These are phyloP conservation scores for Metalampra italica DNA, from an alignment of 2,888 invertebrate species.

Conservation along the genomic window DNA sequence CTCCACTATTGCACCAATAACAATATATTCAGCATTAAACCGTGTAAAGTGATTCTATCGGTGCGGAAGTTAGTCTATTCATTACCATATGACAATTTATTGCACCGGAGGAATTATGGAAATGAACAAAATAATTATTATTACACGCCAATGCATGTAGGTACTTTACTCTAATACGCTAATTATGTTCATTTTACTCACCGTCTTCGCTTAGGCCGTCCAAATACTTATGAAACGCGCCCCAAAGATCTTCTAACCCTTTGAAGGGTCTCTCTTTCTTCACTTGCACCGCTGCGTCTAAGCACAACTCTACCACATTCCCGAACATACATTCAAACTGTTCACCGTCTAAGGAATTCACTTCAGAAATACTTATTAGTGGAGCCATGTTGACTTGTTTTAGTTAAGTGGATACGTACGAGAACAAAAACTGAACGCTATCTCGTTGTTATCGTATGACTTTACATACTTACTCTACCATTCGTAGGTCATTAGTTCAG, in stretches of 20 bases:
- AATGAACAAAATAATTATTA: no score
- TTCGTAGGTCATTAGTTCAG: conserved; percentile 42
- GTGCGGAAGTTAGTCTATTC: no score
- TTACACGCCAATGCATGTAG: no score
- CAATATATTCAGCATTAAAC: no score
- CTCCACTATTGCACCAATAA: no score
- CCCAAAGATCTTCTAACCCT: conserved; percentile 61
- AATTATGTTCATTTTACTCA: conserved; percentile 46
- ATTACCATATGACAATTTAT: no score
- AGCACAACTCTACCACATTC: conserved; percentile 81
- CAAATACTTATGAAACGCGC: conserved; percentile 75
- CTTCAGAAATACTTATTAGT: conserved; percentile 64
- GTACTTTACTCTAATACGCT: no score
- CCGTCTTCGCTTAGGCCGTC: conserved; percentile 71
- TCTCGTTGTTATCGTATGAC: conserved; percentile 23
- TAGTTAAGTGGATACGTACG: neutral
- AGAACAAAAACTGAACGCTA: conserved; percentile 8
- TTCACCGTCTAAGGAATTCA: conserved; percentile 72
- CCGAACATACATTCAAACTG: conserved; percentile 78
- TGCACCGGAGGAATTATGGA: no score
- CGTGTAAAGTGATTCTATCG: no score
- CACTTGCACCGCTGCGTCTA: conserved; percentile 71
- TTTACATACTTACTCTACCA: conserved; percentile 19
- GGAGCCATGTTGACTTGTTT: conserved; percentile 14
- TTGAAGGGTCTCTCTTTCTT: conserved; percentile 73